These are phyloP conservation scores for Telmatochromis brichardi DNA, from an alignment of 2,113 vertebrate genomes.

Conservation along the genomic window DNA sequence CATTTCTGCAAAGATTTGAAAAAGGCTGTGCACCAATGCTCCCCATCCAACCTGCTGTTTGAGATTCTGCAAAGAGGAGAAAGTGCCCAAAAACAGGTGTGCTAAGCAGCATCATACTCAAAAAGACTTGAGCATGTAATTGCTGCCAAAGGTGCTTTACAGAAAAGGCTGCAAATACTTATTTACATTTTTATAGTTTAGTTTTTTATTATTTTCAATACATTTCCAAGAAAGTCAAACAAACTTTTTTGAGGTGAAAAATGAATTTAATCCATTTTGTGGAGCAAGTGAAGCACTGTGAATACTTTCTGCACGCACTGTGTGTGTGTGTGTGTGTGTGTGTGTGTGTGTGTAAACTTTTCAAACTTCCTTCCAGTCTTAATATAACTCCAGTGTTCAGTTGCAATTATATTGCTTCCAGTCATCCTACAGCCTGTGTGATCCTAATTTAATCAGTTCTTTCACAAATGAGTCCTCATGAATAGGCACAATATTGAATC, in stretches of 20 bases:
- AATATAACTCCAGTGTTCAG: slow-evolving; percentile 20
- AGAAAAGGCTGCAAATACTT: neutral
- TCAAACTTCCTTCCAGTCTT: slow-evolving; percentile 13
- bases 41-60: neutral
- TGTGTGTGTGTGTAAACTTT: neutral
- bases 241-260: neutral
- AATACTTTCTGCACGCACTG: neutral
- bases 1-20: neutral
- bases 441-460: slow-evolving; percentile 67
- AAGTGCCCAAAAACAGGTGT: neutral
- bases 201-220: neutral
- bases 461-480: slow-evolving; percentile 66
- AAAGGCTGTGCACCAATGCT: neutral
- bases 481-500: slow-evolving; percentile 74
- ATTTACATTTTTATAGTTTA: neutral
- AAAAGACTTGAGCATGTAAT: neutral
- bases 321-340: neutral
- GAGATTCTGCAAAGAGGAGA: neutral
- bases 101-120: neutral
- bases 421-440: slow-evolving; percentile 31
- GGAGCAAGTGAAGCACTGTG: neutral
- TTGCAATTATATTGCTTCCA: slow-evolving; percentile 40
- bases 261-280: neutral
- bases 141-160: neutral
- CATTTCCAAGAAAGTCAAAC: neutral